phyloP scores from a whole-genome alignment of 2,888 invertebrate genomes.

The Sinodicranocentrus sp. region DNA sequence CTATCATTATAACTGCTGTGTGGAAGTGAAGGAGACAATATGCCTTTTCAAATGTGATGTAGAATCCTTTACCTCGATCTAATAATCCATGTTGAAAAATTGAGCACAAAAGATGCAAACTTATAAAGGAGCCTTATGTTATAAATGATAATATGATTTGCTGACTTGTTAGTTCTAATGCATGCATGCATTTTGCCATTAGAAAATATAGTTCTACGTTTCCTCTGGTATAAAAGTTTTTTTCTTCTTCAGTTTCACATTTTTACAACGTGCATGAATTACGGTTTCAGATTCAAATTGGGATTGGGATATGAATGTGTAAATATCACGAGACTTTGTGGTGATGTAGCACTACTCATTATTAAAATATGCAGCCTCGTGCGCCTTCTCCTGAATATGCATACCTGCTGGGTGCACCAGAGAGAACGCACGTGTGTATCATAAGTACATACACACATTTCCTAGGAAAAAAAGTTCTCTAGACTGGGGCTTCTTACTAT shows the following conservation, averaged over 20 bases:
- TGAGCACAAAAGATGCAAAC: background rate
- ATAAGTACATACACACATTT: too few species aligned
- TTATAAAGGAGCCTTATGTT: too few species aligned
- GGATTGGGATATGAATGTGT: conserved; percentile 22
- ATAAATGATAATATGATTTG: too few species aligned
- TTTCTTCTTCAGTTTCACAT: background rate
- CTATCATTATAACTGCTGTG: background rate
- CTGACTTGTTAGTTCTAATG: too few species aligned
- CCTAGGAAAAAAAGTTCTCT: background rate
- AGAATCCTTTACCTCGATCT: background rate
- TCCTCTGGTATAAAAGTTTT: conserved; percentile 5
- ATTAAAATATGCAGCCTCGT: conserved; percentile 4
- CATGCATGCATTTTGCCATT: too few species aligned
- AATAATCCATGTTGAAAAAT: conserved; percentile 1
- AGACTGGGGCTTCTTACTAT: background rate
- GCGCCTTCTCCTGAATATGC: background rate
- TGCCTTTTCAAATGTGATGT: background rate
- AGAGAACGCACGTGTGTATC: too few species aligned
- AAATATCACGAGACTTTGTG: conserved; percentile 40
- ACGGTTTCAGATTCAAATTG: background rate
- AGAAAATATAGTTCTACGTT: too few species aligned
- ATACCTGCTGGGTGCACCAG: background rate
- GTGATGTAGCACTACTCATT: background rate
- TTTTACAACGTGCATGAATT: background rate
- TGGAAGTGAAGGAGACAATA: background rate